Percentiles rank a stretch among this genome's conserved stretches.
These are phyloP conservation scores for Smutsia gigantea DNA, from an alignment of 2,797 vertebrate genomes.

Conservation along the genomic window DNA sequence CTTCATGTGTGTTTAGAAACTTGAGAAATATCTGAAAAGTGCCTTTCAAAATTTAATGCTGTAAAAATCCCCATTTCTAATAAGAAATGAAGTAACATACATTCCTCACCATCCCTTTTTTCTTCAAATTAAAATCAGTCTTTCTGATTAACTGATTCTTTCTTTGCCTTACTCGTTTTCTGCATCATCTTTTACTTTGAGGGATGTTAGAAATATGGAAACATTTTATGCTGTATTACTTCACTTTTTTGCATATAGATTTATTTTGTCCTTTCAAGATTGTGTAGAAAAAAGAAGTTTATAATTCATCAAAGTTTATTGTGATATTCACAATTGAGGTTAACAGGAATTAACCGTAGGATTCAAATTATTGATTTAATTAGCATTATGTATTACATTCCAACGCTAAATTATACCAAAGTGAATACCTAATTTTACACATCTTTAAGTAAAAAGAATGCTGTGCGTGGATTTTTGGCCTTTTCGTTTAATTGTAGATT, in stretches of 20 bases:
- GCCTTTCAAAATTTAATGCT: conserved; percentile 36
- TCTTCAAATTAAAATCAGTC: not conserved
- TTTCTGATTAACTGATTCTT: conserved; percentile 35
- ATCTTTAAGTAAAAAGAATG: conserved; percentile 19
- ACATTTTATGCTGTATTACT: conserved; percentile 34
- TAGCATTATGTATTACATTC: conserved; percentile 33
- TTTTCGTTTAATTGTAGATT: conserved; percentile 48
- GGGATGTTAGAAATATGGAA: not conserved
- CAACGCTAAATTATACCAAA: conserved; percentile 45
- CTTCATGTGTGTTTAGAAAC: conserved; percentile 33
- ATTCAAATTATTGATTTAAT: conserved; percentile 57
- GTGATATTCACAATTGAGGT: not conserved
- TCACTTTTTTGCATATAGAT: conserved; percentile 38
- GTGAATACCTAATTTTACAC: conserved; percentile 53
- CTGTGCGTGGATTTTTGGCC: not conserved
- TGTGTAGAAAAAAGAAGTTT: conserved; percentile 1
- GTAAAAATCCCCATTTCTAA: not conserved
- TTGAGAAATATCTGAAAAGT: not conserved
- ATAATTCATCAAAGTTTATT: not conserved
- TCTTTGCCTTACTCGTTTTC: conserved; percentile 43
- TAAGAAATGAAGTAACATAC: not conserved
- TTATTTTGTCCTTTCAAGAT: conserved; percentile 2
- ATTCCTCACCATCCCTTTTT: not conserved
- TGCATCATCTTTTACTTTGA: not conserved
- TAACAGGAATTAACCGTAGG: not conserved